Conservation (phyloP, 92 coral and sea anemone genomes). For the Phymanthus crucifer region DNA sequence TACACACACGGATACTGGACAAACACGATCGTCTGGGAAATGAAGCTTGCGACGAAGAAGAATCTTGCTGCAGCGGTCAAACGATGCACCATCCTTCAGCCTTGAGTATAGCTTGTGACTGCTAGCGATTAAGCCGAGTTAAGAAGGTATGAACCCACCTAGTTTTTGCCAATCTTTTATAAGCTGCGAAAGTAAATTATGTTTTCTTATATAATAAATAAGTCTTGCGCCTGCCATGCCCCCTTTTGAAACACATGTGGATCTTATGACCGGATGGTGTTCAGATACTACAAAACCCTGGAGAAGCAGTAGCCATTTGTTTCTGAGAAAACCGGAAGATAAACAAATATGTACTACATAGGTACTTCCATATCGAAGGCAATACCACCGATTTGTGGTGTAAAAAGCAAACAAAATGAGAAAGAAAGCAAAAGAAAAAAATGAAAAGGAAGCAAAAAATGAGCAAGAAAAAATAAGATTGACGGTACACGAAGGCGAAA, state of each 20-base stretch:
- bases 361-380: too few relatives aligned
- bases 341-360: too few relatives aligned
- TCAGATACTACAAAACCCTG: too few relatives aligned
- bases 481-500: too few relatives aligned
- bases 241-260: too few relatives aligned
- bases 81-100: background rate
- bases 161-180: background rate
- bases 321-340: too few relatives aligned
- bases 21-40: slow-evolving; percentile 33
- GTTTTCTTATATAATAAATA: background rate
- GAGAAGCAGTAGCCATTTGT: too few relatives aligned
- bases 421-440: background rate
- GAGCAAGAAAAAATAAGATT: background rate
- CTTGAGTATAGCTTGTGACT: background rate
- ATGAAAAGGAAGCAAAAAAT: background rate
- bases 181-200: background rate
- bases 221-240: too few relatives aligned
- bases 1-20: slow-evolving; percentile 46
- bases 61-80: slow-evolving; percentile 24
- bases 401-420: background rate
- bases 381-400: too few relatives aligned
- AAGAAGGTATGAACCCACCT: background rate
- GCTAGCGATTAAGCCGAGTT: background rate
- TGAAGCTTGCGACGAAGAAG: slow-evolving; percentile 13
- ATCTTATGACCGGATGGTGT: too few relatives aligned